Evolutionary conservation across 1,140 invertebrate genomes (phyloP).

Genomic region (Caenorhabditis latens): DNA sequence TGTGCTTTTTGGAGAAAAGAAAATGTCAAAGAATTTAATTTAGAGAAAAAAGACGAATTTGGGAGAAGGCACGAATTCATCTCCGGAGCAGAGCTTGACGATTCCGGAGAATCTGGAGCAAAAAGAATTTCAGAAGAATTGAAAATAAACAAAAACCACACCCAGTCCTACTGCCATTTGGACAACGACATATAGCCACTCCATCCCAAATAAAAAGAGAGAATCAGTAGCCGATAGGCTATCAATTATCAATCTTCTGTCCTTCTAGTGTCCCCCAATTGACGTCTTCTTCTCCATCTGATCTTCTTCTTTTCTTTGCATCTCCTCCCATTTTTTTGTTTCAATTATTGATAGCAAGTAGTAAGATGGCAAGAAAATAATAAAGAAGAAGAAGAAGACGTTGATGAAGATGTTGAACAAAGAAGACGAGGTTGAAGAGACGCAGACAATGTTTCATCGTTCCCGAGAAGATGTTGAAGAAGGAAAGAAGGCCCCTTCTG

Average conservation of each 20-base stretch:
- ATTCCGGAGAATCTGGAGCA: neutral
- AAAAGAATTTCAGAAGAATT: neutral
- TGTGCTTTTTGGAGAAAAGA: neutral
- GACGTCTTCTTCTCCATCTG: neutral
- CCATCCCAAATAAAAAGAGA: neutral
- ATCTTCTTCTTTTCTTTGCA: neutral
- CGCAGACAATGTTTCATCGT: slow-evolving; percentile 41
- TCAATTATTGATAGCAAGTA: slow-evolving; percentile 43
- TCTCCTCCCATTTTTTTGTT: neutral
- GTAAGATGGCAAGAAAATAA: neutral
- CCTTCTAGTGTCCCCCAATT: neutral
- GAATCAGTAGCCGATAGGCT: neutral
- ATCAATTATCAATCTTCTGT: slow-evolving; percentile 45
- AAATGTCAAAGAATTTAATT: slow-evolving; percentile 9
- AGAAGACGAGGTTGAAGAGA: neutral
- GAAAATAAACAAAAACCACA: neutral
- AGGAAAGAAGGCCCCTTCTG: neutral
- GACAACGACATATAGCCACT: neutral
- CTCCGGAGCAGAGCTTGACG: slow-evolving; percentile 5
- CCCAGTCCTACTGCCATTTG: neutral
- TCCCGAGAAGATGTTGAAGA: neutral
- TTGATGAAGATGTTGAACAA: slow-evolving; percentile 27
- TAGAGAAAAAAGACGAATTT: neutral
- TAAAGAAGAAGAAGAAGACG: neutral
- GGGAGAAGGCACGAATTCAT: neutral